Conservation (phyloP, 2,888 invertebrate species). For the Agelastica alni region DNA sequence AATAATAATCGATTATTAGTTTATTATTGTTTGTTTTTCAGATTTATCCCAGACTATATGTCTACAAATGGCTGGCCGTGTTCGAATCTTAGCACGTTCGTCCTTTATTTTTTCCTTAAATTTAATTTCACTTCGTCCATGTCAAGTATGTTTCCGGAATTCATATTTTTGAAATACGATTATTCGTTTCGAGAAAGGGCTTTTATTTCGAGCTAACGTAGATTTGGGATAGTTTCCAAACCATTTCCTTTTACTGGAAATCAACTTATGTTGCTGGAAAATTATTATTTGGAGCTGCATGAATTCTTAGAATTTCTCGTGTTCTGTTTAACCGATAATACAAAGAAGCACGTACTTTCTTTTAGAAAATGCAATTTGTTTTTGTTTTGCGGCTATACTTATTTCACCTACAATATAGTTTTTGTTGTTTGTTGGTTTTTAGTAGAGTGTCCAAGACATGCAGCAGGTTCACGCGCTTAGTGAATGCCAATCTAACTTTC, state of each 20-base stretch:
- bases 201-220: conserved; percentile 18
- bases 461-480: too few species aligned
- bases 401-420: too few species aligned
- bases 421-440: too few species aligned
- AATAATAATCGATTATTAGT: too few species aligned
- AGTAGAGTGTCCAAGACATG: too few species aligned
- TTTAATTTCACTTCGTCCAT: conserved; percentile 25
- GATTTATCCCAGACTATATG: conserved; percentile 2
- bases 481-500: too few species aligned
- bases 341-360: too few species aligned
- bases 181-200: conserved; percentile 18
- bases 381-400: too few species aligned
- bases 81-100: conserved; percentile 22
- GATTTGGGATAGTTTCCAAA: conserved; percentile 21
- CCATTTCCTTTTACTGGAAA: conserved; percentile 17
- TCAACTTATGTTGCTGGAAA: conserved; percentile 12
- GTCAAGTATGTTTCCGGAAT: conserved; percentile 26
- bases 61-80: neutral
- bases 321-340: too few species aligned
- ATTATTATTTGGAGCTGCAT: conserved; percentile 13
- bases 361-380: too few species aligned
- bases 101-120: conserved; percentile 23
- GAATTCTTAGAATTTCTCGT: neutral
- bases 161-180: conserved; percentile 29
- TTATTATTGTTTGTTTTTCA: too few species aligned